These are phyloP conservation scores for Coleophora flavipennella DNA, from an alignment of 2,888 invertebrate genomes.

Conservation along the genomic window DNA sequence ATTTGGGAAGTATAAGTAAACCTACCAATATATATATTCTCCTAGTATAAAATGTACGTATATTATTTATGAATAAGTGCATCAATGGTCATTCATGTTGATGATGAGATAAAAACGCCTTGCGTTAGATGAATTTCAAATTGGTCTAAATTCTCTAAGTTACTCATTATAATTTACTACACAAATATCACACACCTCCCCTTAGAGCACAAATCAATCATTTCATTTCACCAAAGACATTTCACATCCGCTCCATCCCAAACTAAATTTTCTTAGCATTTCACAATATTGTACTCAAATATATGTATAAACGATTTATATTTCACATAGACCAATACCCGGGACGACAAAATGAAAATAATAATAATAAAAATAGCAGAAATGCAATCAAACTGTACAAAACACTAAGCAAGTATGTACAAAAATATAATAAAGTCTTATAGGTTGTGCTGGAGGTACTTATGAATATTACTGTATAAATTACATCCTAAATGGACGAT, in stretches of 20 bases:
- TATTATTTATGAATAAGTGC: too few species aligned
- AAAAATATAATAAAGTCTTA: slow-evolving; percentile 8
- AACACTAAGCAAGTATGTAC: slow-evolving; percentile 5
- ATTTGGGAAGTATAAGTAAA: too few species aligned
- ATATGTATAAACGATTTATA: slow-evolving; percentile 1
- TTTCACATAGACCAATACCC: slow-evolving; percentile 41
- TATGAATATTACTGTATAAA: not conserved
- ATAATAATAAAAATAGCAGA: slow-evolving; percentile 8
- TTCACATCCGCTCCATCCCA: too few species aligned
- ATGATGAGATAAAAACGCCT: slow-evolving; percentile 28
- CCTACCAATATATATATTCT: too few species aligned
- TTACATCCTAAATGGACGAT: slow-evolving; percentile 29
- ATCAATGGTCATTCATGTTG: too few species aligned
- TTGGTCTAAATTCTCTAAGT: slow-evolving; percentile 47
- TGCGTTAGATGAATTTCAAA: slow-evolving; percentile 43
- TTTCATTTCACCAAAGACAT: too few species aligned
- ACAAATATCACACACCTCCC: slow-evolving; percentile 52
- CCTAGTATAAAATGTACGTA: too few species aligned
- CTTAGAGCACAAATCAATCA: slow-evolving; percentile 24
- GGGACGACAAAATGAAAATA: slow-evolving; percentile 27
- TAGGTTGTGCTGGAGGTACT: slow-evolving; percentile 12
- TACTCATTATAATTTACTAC: too few species aligned
- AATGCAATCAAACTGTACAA: slow-evolving; percentile 18
- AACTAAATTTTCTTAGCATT: too few species aligned
- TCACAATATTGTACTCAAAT: too few species aligned